Conservation (phyloP, 2,888 invertebrate genomes). For the Isoperla grammatica region DNA sequence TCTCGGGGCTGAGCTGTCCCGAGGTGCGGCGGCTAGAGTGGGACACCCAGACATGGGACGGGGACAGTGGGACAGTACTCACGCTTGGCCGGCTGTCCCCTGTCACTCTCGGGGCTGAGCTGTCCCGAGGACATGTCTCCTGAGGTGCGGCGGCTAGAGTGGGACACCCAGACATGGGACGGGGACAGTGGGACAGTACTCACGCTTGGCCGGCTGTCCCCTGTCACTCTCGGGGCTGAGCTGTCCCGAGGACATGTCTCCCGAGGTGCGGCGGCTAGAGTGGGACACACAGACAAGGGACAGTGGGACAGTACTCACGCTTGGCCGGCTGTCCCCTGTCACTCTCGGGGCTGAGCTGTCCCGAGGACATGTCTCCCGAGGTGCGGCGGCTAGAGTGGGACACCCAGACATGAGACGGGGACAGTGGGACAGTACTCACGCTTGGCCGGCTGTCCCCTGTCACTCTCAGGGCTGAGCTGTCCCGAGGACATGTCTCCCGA, state of each 20-base stretch:
- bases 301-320: too few species aligned
- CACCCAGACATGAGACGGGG: too few species aligned
- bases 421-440: too few species aligned
- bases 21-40: conserved; percentile 54
- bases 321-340: conserved; percentile 7
- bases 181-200: too few species aligned
- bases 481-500: conserved; percentile 45
- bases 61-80: too few species aligned
- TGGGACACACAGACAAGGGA: conserved; percentile 87
- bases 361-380: conserved; percentile 45
- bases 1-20: conserved; percentile 39
- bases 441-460: too few species aligned
- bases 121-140: conserved; percentile 43
- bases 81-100: too few species aligned
- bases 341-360: conserved; percentile 38
- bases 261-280: conserved; percentile 50
- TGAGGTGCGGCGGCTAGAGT: conserved; percentile 51
- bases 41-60: conserved; percentile 88
- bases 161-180: conserved; percentile 89
- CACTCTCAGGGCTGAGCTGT: conserved; percentile 37
- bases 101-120: conserved; percentile 35
- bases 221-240: conserved; percentile 35
- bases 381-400: conserved; percentile 58
- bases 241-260: conserved; percentile 43
- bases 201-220: too few species aligned